Base-by-base conservation (phyloP, 2,888 invertebrate species). In the Piscicola geometra region DNA sequence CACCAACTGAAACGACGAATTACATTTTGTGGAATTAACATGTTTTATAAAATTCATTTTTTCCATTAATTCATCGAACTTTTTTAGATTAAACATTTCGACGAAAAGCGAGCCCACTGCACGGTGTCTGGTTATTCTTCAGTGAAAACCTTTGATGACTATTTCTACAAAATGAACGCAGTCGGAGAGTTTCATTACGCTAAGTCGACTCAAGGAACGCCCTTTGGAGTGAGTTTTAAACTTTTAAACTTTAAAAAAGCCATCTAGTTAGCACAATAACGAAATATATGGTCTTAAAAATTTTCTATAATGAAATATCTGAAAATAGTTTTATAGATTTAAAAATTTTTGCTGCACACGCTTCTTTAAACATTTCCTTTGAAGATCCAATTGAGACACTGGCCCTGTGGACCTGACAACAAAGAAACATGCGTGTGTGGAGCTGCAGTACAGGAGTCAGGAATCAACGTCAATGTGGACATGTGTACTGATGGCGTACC, bases 351-450 rank as follows among this genome's bases (percentile, higher is more conserved):
- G n/a, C n/a, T n/a, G n/a, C n/a, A n/a, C n/a, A n/a, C n/a, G n/a
- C n/a, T n/a, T n/a, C n/a, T n/a, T n/a, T n/a, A n/a, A n/a, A n/a
- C n/a, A n/a, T n/a, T n/a, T 47, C 21, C 9, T 21, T 21, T 1
- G 3, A 52, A 73, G 73, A 56, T 73, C 30, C 73, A 73, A 25
- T 36, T 73, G 60, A 60, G 73, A 35, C 73, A 73, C 41, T 73
- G 73, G 73, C 73, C 60, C 0, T 73, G 73, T 56, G 56, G 56
- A 32, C 60, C 56, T 52, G 64, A 60, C 35, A 56, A 52, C 25
- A 21, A 36, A 41, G 73, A 73, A 36, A 60, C 73, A 5, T 73
- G 73, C 36, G 73, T 73, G 18, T 73, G 73, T 64, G 73, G 73
- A 28, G n/a, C 64, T n/a, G 73, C 73, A 9, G 64, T 73, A 18